Base-by-base conservation (phyloP, 30 jellyfish, hydroid and myxozoan species). In the Aurelia aurita region DNA sequence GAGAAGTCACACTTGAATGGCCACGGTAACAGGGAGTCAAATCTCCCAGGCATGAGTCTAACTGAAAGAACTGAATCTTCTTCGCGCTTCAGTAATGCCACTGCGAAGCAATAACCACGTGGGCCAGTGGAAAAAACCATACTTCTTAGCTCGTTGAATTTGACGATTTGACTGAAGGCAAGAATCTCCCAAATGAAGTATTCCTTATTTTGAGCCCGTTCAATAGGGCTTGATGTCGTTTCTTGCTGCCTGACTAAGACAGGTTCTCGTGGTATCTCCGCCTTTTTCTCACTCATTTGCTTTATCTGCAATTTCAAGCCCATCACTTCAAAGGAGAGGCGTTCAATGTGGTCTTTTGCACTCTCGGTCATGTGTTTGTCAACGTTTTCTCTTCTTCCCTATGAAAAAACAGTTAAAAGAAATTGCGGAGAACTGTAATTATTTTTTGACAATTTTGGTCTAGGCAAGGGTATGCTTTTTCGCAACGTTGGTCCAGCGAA, bases 1-100 rank as follows among this genome's bases (percentile, higher is more conserved):
- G 82, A 44, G 44, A 81, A 66, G 47, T 66, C 59, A 66, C 77
- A 63, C 55, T 62, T 77, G 53, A 81, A 67, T 1, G 91, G 91
- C 91, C 91, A 81, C 10, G 84, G 91, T 15, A 81, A 62, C 28
- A 81, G 34, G 23, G 57, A 19, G 54, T 81, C 91, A 55, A n/a
- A 68, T 46, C 39, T 4, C 1, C 91, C 91, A 11, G 91, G 91
- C 12, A 81, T 31, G n/a, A 81, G 25, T 47, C 67, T 58, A 31
- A 81, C 46, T 14, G 91, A 81, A 23, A 81, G 28, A 11, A 70
- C 64, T 0, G 82, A 18, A 71, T 81, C 84, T 3, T 81, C 10
- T 3, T 29, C 46, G 3, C 91, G 61, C 57, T 34, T 81, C 22
- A 32, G 47, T 26, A 79, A 18, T 39, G 64, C 78, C 25, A 69